A percentile compares a stretch with the other conserved stretches of the same genome.
Conservation (phyloP, 2,888 invertebrate genomes). For the Litoditis marina region DNA sequence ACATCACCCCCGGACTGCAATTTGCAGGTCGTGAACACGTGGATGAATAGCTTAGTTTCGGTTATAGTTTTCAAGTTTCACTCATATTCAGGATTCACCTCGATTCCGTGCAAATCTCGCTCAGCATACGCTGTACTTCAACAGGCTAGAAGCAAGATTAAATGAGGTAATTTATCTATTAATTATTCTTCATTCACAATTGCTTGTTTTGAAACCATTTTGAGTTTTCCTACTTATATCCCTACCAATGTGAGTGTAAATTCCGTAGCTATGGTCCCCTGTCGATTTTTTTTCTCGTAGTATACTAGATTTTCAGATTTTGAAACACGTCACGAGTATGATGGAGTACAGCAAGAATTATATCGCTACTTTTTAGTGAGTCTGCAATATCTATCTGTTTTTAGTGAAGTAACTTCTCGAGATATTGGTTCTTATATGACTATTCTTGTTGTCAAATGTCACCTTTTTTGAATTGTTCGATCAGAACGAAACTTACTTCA, state of each 20-base stretch:
- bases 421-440: constrained; percentile 2
- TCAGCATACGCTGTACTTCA: constrained; percentile 38
- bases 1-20: no score
- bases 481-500: no score
- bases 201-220: no score
- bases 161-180: constrained; percentile 31
- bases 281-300: neutral
- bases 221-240: neutral
- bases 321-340: constrained; percentile 84
- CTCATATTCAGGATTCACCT: constrained; percentile 29
- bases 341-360: constrained; percentile 87
- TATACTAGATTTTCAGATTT: constrained; percentile 65
- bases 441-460: neutral
- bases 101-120: constrained; percentile 30
- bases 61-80: neutral
- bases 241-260: no score
- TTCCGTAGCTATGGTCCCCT: no score
- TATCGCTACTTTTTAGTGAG: constrained; percentile 85
- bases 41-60: no score
- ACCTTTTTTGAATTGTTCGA: no score
- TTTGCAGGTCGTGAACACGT: no score
- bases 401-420: no score
- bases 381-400: constrained; percentile 1
- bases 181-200: neutral
- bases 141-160: constrained; percentile 37